Evolutionary conservation across 2,797 vertebrate species (phyloP).

Genomic region (Silurus lanzhouensis): DNA sequence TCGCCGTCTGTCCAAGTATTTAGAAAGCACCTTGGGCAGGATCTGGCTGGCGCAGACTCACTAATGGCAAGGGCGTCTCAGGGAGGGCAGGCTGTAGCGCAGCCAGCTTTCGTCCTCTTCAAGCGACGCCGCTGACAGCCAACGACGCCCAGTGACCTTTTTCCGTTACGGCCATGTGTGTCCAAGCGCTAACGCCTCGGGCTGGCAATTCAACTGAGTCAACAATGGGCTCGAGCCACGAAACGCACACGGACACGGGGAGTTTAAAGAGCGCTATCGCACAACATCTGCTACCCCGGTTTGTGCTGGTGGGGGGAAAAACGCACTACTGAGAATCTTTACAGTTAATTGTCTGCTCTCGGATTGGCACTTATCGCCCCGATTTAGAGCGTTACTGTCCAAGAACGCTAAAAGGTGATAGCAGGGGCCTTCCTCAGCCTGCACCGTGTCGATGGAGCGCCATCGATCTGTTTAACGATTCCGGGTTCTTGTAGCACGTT

Average conservation of each 20-base stretch:
- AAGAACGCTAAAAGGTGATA: constrained; percentile 3
- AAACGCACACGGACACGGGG: constrained; percentile 55
- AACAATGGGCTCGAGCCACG: constrained; percentile 68
- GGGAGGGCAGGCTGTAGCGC: constrained; percentile 60
- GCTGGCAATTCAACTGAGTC: constrained; percentile 80
- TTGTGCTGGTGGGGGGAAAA: background rate
- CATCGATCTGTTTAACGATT: constrained; percentile 18
- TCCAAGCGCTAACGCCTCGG: constrained; percentile 69
- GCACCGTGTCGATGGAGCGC: background rate
- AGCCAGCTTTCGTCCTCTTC: constrained; percentile 72
- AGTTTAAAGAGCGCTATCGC: background rate
- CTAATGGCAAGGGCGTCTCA: constrained; percentile 73
- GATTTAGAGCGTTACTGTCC: constrained; percentile 3
- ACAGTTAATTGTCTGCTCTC: constrained; percentile 19
- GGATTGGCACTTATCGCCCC: background rate
- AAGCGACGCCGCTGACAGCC: constrained; percentile 79
- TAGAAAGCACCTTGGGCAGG: constrained; percentile 72
- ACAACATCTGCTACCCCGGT: constrained; percentile 50
- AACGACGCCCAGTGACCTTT: constrained; percentile 77
- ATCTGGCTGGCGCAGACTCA: constrained; percentile 63
- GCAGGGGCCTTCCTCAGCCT: background rate
- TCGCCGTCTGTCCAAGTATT: constrained; percentile 54
- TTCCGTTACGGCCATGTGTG: constrained; percentile 78
- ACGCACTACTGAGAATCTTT: constrained; percentile 31
- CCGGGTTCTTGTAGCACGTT: too few species aligned